phyloP scores from a whole-genome alignment of 2,797 vertebrate genomes.

The Psittacula echo region DNA sequence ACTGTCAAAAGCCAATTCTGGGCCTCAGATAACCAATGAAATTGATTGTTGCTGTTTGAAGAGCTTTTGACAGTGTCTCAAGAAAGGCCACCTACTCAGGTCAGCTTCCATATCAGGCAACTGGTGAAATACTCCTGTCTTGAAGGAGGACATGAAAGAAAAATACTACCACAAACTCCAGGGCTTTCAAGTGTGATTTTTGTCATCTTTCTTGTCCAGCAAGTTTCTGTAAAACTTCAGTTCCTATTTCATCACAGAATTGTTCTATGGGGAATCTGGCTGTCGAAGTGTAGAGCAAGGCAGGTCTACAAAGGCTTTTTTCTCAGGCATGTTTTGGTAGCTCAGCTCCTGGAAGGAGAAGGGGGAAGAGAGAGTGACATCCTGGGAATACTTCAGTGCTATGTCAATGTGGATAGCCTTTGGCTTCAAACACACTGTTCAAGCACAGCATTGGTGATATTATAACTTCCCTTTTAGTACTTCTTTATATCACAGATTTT shows the following conservation, averaged over 20 bases:
- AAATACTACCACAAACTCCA: neutral
- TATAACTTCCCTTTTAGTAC: neutral
- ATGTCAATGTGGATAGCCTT: neutral
- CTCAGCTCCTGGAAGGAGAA: neutral
- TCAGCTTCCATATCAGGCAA: neutral
- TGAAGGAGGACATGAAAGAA: neutral
- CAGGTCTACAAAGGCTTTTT: neutral
- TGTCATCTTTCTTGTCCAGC: neutral
- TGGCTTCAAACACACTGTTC: neutral
- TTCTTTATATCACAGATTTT: neutral
- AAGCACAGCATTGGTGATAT: neutral
- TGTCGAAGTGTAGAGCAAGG: neutral
- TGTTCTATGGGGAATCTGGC: neutral
- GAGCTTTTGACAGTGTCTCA: neutral
- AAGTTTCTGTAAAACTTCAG: neutral
- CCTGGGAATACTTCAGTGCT: neutral
- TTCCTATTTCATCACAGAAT: neutral
- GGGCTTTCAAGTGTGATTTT: neutral
- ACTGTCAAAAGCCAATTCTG: accelerated
- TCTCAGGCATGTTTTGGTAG: neutral
- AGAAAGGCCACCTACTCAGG: neutral
- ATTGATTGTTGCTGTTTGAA: neutral
- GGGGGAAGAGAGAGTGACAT: neutral
- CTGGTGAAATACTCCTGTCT: neutral
- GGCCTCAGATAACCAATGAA: neutral